These are phyloP conservation scores for Fistularia commersonii DNA, from an alignment of 2,797 vertebrate genomes.

Conservation along the genomic window DNA sequence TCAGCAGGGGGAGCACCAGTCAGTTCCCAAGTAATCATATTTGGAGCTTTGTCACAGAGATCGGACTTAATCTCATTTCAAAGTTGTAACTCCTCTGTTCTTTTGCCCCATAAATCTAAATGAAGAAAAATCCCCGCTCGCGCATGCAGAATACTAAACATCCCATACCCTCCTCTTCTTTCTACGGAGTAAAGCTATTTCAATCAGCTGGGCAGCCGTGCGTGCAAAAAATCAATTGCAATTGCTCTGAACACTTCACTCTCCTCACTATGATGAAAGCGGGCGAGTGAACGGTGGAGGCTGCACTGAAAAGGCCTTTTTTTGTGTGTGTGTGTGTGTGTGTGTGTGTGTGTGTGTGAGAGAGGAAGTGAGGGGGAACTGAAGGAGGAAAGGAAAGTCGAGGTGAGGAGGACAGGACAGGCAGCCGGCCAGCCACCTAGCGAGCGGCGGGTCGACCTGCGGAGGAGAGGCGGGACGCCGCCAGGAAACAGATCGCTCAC, in stretches of 20 bases:
- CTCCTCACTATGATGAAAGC: constrained; percentile 15
- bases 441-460: constrained; percentile 41
- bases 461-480: constrained; percentile 21
- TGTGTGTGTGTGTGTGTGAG: too few species aligned
- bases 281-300: neutral
- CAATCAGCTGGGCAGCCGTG: constrained; percentile 30
- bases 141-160: constrained; percentile 5
- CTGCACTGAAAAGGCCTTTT: constrained; percentile 38
- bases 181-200: constrained; percentile 31
- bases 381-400: constrained; percentile 26
- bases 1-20: constrained; percentile 11
- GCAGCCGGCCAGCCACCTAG: constrained; percentile 31
- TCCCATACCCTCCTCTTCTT: constrained; percentile 1
- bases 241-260: constrained; percentile 28
- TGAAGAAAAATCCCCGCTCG: neutral
- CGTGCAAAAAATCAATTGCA: constrained; percentile 46
- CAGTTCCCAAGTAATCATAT: constrained; percentile 18
- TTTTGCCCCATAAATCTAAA: constrained; percentile 16
- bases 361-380: constrained; percentile 43
- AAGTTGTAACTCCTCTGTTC: constrained; percentile 9
- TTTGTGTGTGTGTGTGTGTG: constrained; percentile 16
- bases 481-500: constrained; percentile 40
- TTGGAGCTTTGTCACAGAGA: constrained; percentile 14
- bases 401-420: constrained; percentile 33
- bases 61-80: constrained; percentile 30